Conservation (phyloP, 1,140 invertebrate species). For the Hyles euphorbiae region DNA sequence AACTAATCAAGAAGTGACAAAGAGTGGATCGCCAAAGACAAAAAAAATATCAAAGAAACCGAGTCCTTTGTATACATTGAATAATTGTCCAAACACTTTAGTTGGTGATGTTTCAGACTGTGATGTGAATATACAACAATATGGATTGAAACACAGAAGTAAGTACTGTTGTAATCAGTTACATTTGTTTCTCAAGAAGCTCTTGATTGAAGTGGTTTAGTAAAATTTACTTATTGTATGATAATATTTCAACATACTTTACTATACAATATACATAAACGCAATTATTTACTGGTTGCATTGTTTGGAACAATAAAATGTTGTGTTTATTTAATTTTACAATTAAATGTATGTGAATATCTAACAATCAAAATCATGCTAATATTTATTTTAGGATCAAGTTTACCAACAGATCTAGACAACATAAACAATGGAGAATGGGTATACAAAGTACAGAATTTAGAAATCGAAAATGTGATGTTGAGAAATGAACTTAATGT, state of each 20-base stretch:
- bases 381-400: conserved; percentile 38
- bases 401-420: conserved; percentile 52
- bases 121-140: conserved; percentile 23
- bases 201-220: too few species aligned
- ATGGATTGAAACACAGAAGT: conserved; percentile 51
- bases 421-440: conserved; percentile 41
- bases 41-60: conserved; percentile 30
- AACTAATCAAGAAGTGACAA: conserved; percentile 22
- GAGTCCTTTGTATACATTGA: conserved; percentile 33
- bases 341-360: too few species aligned
- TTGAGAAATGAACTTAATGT: conserved; percentile 74
- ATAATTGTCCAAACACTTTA: conserved; percentile 41
- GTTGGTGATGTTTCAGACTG: conserved; percentile 32
- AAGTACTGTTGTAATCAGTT: conserved; percentile 18
- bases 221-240: too few species aligned
- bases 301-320: too few species aligned
- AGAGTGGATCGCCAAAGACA: conserved; percentile 16
- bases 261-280: too few species aligned
- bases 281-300: too few species aligned
- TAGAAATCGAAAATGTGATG: conserved; percentile 73
- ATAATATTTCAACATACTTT: too few species aligned
- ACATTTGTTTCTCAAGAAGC: too few species aligned
- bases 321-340: too few species aligned
- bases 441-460: conserved; percentile 64
- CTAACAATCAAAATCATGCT: background rate